Percentiles rank a stretch among this genome's conserved stretches.
Conservation (phyloP, 1,140 invertebrate genomes). For the Hylaeus volcanicus region DNA sequence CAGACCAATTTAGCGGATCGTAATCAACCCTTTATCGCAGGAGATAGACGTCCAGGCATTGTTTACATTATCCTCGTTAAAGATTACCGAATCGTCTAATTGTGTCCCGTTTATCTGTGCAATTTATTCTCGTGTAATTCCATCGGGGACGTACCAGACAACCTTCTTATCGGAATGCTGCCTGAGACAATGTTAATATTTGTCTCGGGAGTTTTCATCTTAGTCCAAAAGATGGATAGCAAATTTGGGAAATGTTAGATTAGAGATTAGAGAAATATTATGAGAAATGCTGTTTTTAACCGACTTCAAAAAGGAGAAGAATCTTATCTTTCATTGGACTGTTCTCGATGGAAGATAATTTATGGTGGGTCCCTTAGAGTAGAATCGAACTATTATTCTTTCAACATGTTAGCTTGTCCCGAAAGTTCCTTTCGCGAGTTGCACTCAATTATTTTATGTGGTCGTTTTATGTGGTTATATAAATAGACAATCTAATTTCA, state of each 20-base stretch:
- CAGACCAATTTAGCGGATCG: conserved; percentile 6
- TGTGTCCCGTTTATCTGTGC: neutral
- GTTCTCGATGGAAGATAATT: too few relatives aligned
- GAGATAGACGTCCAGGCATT: neutral
- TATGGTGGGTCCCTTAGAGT: too few relatives aligned
- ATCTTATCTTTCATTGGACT: too few relatives aligned
- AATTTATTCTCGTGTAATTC: neutral
- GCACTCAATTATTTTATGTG: too few relatives aligned
- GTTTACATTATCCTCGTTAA: neutral
- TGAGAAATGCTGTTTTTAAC: too few relatives aligned
- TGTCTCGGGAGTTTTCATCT: neutral
- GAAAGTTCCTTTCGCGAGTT: too few relatives aligned
- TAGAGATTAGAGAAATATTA: too few relatives aligned
- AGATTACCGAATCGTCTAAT: conserved; percentile 24
- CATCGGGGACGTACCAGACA: neutral
- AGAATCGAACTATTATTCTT: too few relatives aligned
- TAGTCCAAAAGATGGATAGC: neutral
- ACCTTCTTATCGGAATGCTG: conserved; percentile 24
- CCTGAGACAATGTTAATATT: conserved; percentile 16
- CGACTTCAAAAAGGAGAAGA: too few relatives aligned
- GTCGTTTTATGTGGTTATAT: too few relatives aligned
- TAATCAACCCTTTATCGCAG: conserved; percentile 11
- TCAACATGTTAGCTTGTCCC: too few relatives aligned
- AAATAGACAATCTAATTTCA: too few relatives aligned
- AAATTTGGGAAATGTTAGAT: neutral